Evolutionary conservation across 1,140 invertebrate species (phyloP), one percentile per base, ranked within the genome.

Genomic region (Scaptomyza montana): DNA sequence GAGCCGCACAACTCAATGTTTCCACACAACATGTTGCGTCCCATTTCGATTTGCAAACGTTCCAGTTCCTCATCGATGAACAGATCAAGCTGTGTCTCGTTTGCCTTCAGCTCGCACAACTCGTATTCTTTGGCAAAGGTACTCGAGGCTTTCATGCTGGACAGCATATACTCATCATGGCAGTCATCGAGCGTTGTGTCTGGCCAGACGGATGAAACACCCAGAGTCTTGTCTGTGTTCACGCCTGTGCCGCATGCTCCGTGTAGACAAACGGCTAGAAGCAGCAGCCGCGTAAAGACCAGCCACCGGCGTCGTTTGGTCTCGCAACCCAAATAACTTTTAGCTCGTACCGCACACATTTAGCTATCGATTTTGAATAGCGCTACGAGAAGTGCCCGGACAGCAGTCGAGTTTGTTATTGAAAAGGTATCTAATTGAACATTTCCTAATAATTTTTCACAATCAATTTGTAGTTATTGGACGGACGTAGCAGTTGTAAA

Each of bases 21-120:
- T 1, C 47, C 61, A 12, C 84, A 89, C 10, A 84, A 47, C 1
- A 64, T 33, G 13, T 25, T 64, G 10, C 66, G 50, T 2, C 59
- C 84, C 39, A 51, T 13, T 8, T 89, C 77, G 21, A 89, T 89
- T 54, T 89, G 84, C 0, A 8, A 1, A 2, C 84, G 63, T 36
- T 89, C 84, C 54, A 77, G 39, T 16, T 67, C 39, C 50, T 60
- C 79, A 33, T 89, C 54, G 9, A 89, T 70, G 21, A 25, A 51
- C 19, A 89, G 57, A 50, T 75, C 59, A 7, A 60, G 53, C 12
- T 65, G 55, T 1, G 79, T 72, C 41, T 89, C 76, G 21, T 89
- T 89, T 41, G 85, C 85, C 10, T 65, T 66, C 28, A 69, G 55
- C 9, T 89, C 77, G 54, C 84, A 89, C n/a, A 65, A 33, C 6